phyloP scores from a whole-genome alignment of 2,113 vertebrate genomes.

The Suricata suricatta region DNA sequence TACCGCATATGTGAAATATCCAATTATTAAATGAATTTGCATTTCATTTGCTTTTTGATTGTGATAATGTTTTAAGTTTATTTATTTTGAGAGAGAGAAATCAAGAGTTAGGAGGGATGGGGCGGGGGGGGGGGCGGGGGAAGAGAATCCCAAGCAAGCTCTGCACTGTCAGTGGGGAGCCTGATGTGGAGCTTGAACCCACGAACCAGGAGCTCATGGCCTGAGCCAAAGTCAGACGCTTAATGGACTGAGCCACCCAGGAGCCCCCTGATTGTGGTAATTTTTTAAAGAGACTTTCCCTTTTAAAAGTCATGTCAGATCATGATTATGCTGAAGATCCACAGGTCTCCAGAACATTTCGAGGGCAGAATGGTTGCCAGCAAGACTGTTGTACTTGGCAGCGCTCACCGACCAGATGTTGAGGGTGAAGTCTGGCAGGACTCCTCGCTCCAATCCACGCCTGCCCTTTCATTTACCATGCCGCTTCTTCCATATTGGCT shows the following conservation, averaged over 20 bases:
- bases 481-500: constrained; percentile 50
- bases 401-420: constrained; percentile 50
- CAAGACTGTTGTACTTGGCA: constrained; percentile 54
- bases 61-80: background rate
- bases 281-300: background rate
- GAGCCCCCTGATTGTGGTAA: background rate
- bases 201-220: too few relatives aligned
- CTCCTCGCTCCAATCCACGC: background rate
- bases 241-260: too few relatives aligned
- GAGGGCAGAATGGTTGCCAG: background rate
- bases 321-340: background rate
- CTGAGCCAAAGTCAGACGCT: too few relatives aligned
- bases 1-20: background rate
- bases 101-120: too few relatives aligned
- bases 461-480: constrained; percentile 15
- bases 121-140: too few relatives aligned
- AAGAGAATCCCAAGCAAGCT: too few relatives aligned
- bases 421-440: constrained; percentile 16
- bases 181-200: too few relatives aligned
- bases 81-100: too few relatives aligned
- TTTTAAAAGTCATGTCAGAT: background rate
- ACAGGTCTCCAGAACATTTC: background rate
- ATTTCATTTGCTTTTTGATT: background rate
- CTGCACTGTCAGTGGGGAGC: too few relatives aligned
- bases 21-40: background rate